Evolutionary conservation across 2,113 vertebrate genomes (phyloP).

Genomic region (Ailurus styani): DNA sequence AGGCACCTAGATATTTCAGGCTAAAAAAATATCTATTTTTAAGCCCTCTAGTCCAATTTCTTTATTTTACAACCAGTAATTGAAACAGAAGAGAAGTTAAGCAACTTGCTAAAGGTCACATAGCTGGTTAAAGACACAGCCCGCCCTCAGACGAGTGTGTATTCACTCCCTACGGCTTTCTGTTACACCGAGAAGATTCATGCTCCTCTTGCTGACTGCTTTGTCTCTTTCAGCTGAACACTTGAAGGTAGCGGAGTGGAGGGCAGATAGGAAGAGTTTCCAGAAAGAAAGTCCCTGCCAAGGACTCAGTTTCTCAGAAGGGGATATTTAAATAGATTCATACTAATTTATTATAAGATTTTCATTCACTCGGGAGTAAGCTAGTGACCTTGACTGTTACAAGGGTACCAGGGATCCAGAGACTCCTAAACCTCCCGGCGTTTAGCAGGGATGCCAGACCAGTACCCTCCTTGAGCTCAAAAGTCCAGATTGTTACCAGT

Average conservation of each 20-base stretch:
- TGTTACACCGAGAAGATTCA: not conserved
- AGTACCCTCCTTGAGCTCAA: not conserved
- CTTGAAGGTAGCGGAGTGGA: not conserved
- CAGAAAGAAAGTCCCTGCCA: not conserved
- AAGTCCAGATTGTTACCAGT: not conserved
- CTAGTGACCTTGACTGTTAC: not conserved
- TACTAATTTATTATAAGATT: not conserved
- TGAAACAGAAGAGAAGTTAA: not conserved
- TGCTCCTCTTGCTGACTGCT: not conserved
- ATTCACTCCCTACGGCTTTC: not conserved
- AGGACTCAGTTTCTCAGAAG: not conserved
- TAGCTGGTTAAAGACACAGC: not conserved
- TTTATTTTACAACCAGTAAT: conserved; percentile 10
- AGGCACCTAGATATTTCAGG: not conserved
- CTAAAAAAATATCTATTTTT: not conserved
- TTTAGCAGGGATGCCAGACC: not conserved
- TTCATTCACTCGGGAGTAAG: not conserved
- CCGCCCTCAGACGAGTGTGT: not conserved
- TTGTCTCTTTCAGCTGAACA: not conserved
- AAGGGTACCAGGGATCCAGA: not conserved
- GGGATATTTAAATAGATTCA: not conserved
- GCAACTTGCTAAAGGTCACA: not conserved
- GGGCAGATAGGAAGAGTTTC: not conserved
- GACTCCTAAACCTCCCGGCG: not conserved
- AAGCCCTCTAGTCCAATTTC: not conserved